Percentiles rank a stretch among this genome's conserved stretches.
These are phyloP conservation scores for Pipistrellus pygmaeus DNA, from an alignment of 2,797 vertebrate genomes.

Conservation along the genomic window DNA sequence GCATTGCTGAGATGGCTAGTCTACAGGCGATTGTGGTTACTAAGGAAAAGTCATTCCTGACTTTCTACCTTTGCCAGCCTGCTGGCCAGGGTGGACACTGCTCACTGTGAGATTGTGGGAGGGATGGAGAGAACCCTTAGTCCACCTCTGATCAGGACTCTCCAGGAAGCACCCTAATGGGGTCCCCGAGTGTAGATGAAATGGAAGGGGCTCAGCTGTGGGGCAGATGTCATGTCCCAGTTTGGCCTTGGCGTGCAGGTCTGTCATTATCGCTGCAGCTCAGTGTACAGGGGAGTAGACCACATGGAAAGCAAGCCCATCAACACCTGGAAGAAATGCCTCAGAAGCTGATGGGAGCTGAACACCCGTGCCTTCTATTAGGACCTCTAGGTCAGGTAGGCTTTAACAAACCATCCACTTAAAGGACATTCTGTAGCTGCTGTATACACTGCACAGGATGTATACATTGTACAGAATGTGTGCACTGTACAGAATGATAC, in stretches of 20 bases:
- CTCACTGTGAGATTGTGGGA: accelerated
- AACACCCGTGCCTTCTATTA: accelerated
- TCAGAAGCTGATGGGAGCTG: background rate
- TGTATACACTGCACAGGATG: background rate
- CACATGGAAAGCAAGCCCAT: accelerated
- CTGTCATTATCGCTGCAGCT: background rate
- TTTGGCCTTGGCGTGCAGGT: accelerated
- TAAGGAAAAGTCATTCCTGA: background rate
- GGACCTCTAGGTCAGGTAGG: background rate
- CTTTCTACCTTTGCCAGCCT: background rate
- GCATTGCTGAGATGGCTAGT: accelerated
- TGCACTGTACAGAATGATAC: background rate
- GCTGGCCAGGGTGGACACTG: background rate
- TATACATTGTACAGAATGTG: background rate
- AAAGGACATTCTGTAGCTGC: background rate
- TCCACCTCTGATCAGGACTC: accelerated
- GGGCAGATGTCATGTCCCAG: background rate
- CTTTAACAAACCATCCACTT: background rate
- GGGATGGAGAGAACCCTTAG: accelerated
- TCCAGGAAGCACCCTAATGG: background rate
- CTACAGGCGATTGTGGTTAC: accelerated
- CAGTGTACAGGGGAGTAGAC: accelerated
- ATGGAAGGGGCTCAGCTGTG: accelerated
- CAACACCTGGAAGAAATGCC: accelerated
- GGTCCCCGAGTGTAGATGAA: background rate